phyloP scores from a whole-genome alignment of 2,113 vertebrate species.

The Centropus unirufus region DNA sequence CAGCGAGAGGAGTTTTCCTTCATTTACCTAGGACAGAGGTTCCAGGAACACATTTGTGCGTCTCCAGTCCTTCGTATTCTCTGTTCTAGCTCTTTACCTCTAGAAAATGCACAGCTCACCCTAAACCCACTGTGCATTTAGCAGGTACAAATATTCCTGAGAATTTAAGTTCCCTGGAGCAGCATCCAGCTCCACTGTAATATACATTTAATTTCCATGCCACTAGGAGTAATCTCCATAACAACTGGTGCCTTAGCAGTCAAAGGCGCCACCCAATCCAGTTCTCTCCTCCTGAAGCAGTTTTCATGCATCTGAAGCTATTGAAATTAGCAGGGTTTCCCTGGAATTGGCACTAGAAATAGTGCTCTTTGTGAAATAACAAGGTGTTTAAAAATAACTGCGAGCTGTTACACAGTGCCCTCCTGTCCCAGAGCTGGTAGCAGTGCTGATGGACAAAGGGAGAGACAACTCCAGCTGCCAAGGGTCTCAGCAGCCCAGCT shows the following conservation, averaged over 20 bases:
- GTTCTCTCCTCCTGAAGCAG: background rate
- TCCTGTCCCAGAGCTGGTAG: background rate
- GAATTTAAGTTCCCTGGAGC: background rate
- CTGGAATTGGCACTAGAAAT: background rate
- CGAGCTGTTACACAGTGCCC: background rate
- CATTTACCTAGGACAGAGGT: background rate
- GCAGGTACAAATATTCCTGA: background rate
- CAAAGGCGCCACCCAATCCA: background rate
- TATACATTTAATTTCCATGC: background rate
- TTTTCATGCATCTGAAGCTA: background rate
- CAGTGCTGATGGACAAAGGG: background rate
- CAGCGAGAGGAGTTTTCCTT: background rate
- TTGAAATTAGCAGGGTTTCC: background rate
- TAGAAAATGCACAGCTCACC: background rate
- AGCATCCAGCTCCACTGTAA: background rate
- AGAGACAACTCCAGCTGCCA: background rate
- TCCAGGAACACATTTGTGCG: background rate
- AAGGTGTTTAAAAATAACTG: background rate
- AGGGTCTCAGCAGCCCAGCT: background rate
- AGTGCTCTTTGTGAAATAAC: background rate
- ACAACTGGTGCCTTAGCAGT: background rate
- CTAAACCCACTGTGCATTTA: background rate
- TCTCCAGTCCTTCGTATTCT: background rate
- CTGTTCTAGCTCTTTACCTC: background rate
- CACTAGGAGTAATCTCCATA: slow-evolving; percentile 4